Evolutionary conservation across 2,888 invertebrate genomes (phyloP).

Genomic region (Caenorhabditis sinica): DNA sequence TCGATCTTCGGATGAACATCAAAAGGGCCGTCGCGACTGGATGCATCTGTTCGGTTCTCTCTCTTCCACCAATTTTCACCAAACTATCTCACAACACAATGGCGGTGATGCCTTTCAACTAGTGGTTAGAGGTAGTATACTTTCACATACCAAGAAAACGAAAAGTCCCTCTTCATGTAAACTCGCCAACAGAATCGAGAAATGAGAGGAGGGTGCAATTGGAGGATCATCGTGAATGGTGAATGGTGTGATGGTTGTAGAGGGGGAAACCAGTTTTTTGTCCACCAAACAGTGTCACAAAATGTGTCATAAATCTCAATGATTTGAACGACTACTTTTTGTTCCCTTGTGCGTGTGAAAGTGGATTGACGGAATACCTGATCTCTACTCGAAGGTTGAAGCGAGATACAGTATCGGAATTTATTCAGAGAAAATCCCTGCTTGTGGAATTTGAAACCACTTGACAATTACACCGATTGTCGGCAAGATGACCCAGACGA

Average conservation of each 20-base stretch:
- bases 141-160: slow-evolving; percentile 26
- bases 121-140: background rate
- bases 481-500: background rate
- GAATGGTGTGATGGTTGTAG: slow-evolving; percentile 57
- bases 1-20: slow-evolving; percentile 34
- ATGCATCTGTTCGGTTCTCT: slow-evolving; percentile 50
- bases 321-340: slow-evolving; percentile 62
- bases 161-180: slow-evolving; percentile 14
- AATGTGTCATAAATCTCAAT: slow-evolving; percentile 65
- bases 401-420: background rate
- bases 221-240: slow-evolving; percentile 24
- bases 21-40: slow-evolving; percentile 29
- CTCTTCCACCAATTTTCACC: slow-evolving; percentile 2
- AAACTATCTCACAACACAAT: slow-evolving; percentile 42
- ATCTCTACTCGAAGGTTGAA: slow-evolving; percentile 1
- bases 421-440: background rate
- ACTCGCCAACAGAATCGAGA: slow-evolving; percentile 15
- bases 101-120: slow-evolving; percentile 30
- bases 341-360: slow-evolving; percentile 36
- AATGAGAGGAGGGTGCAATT: slow-evolving; percentile 5
- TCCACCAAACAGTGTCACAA: slow-evolving; percentile 50
- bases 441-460: slow-evolving; percentile 6
- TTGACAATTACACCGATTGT: slow-evolving; percentile 17
- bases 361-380: slow-evolving; percentile 19
- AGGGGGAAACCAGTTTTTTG: slow-evolving; percentile 53